Conservation (phyloP, 2,888 invertebrate species). For the Calephelis perditalis region DNA sequence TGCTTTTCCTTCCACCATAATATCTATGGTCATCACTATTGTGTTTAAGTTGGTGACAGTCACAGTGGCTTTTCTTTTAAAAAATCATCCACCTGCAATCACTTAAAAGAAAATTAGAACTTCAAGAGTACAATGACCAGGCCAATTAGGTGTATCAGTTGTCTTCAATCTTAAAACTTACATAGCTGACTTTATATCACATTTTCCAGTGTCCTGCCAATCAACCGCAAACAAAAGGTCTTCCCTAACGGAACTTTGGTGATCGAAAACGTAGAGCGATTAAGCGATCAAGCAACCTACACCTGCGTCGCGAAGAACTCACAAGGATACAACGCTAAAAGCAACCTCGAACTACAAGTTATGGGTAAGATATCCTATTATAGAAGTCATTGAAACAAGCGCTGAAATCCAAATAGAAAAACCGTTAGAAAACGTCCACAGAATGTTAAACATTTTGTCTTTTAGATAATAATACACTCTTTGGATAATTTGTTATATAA, state of each 20-base stretch:
- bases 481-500: no score
- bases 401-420: background rate
- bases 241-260: constrained; percentile 95
- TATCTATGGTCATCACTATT: no score
- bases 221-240: constrained; percentile 96
- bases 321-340: constrained; percentile 92
- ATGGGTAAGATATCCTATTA: constrained; percentile 90
- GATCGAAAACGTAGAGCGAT: constrained; percentile 94
- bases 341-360: constrained; percentile 94
- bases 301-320: constrained; percentile 95
- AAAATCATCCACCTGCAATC: no score
- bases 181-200: background rate
- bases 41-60: no score
- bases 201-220: constrained; percentile 85
- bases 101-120: background rate
- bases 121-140: no score
- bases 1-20: no score
- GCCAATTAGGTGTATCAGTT: no score
- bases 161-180: no score
- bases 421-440: no score
- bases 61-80: no score
- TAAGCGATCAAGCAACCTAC: constrained; percentile 95
- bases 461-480: no score
- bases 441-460: no score
- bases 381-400: background rate